These are phyloP conservation scores for Ectemnius cavifrons DNA, from an alignment of 2,888 invertebrate species.

Conservation along the genomic window DNA sequence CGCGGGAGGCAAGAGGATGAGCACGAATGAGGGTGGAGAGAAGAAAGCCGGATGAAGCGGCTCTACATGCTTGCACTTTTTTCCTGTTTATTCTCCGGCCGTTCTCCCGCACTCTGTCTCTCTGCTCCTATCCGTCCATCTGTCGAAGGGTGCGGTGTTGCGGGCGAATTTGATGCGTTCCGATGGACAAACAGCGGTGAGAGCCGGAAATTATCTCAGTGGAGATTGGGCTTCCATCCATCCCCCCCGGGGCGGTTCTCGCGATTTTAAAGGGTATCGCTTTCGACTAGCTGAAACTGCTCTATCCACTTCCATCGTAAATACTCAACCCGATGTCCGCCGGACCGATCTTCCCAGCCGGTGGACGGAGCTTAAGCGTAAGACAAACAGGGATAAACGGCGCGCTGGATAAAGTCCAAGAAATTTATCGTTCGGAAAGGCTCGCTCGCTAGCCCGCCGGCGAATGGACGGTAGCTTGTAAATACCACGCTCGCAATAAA, in stretches of 20 bases:
- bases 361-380: conserved; percentile 45
- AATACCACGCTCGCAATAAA: conserved; percentile 54
- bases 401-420: conserved; percentile 61
- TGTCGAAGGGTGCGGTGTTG: neutral
- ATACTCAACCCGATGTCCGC: neutral
- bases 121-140: neutral
- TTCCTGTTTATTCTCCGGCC: neutral
- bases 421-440: conserved; percentile 62
- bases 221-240: conserved; percentile 27
- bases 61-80: conserved; percentile 19
- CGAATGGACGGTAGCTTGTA: conserved; percentile 35
- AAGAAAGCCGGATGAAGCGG: conserved; percentile 11
- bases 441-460: conserved; percentile 17
- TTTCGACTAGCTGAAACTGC: too few relatives aligned
- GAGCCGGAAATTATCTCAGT: conserved; percentile 19
- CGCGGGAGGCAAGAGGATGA: neutral
- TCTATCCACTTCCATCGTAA: too few relatives aligned
- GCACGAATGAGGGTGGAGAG: conserved; percentile 8
- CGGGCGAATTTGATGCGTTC: conserved; percentile 3
- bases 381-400: conserved; percentile 61
- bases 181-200: conserved; percentile 16
- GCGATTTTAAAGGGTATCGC: too few relatives aligned
- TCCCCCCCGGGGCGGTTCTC: neutral
- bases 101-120: neutral
- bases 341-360: conserved; percentile 8